Conservation (phyloP, 2,113 vertebrate species). For the Ptychochromis oligacanthus region DNA sequence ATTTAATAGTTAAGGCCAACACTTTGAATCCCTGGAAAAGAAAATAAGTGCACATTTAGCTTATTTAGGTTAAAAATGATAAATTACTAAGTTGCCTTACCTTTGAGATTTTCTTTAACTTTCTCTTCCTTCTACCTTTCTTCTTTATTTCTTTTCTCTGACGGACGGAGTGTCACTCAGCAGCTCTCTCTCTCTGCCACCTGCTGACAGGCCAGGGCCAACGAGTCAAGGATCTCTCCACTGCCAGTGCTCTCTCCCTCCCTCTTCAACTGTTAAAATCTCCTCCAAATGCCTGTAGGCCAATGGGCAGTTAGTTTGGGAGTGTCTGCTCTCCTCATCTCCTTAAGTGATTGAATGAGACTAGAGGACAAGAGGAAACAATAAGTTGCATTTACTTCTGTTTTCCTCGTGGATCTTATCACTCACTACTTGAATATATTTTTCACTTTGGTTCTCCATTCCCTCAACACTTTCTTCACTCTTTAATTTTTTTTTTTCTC, state of each 20-base stretch:
- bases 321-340: constrained; percentile 67
- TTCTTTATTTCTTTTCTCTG: constrained; percentile 32
- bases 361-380: constrained; percentile 24
- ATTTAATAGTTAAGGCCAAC: background rate
- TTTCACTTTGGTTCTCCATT: background rate
- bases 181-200: constrained; percentile 64
- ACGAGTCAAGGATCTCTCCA: constrained; percentile 53
- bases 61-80: background rate
- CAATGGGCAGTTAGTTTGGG: constrained; percentile 77
- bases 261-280: constrained; percentile 69
- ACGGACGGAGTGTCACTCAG: constrained; percentile 19
- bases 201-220: constrained; percentile 70
- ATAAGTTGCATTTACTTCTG: constrained; percentile 50
- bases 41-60: background rate
- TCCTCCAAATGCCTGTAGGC: constrained; percentile 64
- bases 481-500: background rate
- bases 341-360: constrained; percentile 45
- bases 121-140: constrained; percentile 17
- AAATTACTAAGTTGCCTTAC: constrained; percentile 59
- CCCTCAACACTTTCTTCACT: background rate
- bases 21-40: background rate
- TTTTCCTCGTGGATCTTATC: constrained; percentile 15
- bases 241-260: constrained; percentile 49
- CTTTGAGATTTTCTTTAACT: constrained; percentile 45
- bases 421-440: background rate